A percentile compares a stretch with the other conserved stretches of the same genome.
These are phyloP conservation scores for Pimpla rufipes DNA, from an alignment of 2,888 invertebrate genomes.

Conservation along the genomic window DNA sequence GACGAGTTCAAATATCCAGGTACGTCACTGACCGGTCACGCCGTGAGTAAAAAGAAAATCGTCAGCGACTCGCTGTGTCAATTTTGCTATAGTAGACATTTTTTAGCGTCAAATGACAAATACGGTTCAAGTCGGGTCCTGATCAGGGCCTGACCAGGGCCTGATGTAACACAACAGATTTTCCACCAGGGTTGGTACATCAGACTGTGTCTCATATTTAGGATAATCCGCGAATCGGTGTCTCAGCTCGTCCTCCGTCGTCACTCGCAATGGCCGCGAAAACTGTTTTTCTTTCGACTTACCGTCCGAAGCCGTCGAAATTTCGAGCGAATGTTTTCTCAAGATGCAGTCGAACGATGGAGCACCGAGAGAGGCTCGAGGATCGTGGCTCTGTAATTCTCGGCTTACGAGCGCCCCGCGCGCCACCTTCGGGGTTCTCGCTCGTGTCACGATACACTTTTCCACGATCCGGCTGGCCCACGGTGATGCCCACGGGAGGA, in stretches of 20 bases:
- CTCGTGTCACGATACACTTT: conserved; percentile 34
- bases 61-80: background rate
- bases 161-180: too few relatives aligned
- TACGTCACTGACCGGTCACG: background rate
- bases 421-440: conserved; percentile 3
- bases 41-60: background rate
- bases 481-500: too few relatives aligned
- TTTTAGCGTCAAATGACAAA: too few relatives aligned
- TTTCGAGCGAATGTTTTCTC: conserved; percentile 67
- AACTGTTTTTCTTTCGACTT: conserved; percentile 74
- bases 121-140: too few relatives aligned
- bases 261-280: conserved; percentile 27
- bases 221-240: background rate
- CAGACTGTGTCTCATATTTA: background rate
- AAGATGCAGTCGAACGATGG: conserved; percentile 50
- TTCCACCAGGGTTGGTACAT: too few relatives aligned
- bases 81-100: too few relatives aligned
- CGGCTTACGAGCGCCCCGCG: conserved; percentile 31
- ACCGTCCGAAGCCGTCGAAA: conserved; percentile 37
- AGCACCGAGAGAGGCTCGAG: background rate
- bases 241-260: background rate
- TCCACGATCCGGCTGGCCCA: conserved; percentile 12
- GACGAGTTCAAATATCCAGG: conserved; percentile 27
- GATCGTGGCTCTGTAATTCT: conserved; percentile 35
- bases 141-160: too few relatives aligned